Evolutionary conservation across 2,113 vertebrate genomes (phyloP).

Genomic region (Chlamydotis undulata): DNA sequence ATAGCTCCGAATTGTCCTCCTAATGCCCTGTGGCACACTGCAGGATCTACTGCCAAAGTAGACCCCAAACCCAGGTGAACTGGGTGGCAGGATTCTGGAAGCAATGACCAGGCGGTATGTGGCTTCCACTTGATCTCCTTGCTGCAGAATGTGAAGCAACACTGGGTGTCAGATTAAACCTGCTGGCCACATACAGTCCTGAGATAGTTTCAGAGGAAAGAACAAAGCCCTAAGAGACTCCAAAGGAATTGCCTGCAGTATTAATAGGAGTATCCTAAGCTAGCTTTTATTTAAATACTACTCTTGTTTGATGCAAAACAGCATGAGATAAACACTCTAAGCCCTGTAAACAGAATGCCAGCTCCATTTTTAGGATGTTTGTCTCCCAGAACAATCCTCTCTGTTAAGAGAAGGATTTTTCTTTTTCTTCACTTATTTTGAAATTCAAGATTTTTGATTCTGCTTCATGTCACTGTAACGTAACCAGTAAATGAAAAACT

Average conservation of each 20-base stretch:
- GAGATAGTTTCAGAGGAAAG: not conserved
- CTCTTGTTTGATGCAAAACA: not conserved
- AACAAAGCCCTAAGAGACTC: not conserved
- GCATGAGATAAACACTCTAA: not conserved
- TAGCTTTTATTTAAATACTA: not conserved
- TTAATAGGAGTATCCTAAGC: accelerated
- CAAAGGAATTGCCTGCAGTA: not conserved
- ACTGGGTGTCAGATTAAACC: not conserved
- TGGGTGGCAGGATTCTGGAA: not conserved
- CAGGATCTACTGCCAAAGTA: not conserved
- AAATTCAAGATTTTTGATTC: not conserved
- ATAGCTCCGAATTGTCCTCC: not conserved
- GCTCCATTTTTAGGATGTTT: not conserved
- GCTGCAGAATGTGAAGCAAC: not conserved
- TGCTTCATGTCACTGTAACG: not conserved
- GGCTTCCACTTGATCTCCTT: not conserved
- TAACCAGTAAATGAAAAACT: not conserved
- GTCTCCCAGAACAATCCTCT: not conserved
- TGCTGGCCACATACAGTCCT: not conserved
- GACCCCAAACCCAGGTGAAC: not conserved
- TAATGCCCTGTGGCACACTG: not conserved
- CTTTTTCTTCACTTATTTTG: not conserved
- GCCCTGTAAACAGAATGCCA: not conserved
- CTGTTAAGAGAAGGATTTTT: not conserved
- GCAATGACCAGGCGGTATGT: too few species aligned